phyloP scores from a whole-genome alignment of 2,888 invertebrate genomes.

The Hipparchia sbordonii region DNA sequence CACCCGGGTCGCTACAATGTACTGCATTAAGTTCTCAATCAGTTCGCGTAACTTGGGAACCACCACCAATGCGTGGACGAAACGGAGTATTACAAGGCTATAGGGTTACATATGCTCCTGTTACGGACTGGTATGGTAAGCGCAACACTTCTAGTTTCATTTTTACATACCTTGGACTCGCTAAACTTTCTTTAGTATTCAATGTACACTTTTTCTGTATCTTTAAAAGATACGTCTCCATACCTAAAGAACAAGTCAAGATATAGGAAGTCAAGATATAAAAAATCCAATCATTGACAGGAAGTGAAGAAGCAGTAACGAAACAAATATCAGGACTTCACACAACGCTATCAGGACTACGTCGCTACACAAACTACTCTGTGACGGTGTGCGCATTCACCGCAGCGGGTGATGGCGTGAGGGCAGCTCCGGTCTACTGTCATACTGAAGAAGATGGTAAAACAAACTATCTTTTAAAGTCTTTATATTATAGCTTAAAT shows the following conservation, averaged over 20 bases:
- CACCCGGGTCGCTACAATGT: constrained; percentile 92
- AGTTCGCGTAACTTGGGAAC: constrained; percentile 93
- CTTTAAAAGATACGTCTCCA: background rate
- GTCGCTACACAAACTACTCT: constrained; percentile 95
- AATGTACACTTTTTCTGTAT: too few species aligned
- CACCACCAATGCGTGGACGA: constrained; percentile 90
- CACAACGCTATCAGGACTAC: constrained; percentile 88
- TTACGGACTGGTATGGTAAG: constrained; percentile 91
- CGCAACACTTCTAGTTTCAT: constrained; percentile 22
- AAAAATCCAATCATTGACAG: constrained; percentile 56
- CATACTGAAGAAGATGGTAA: constrained; percentile 95
- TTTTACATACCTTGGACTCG: background rate
- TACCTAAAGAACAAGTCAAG: background rate
- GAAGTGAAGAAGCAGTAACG: constrained; percentile 89
- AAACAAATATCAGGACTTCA: constrained; percentile 88
- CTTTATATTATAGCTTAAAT: too few species aligned
- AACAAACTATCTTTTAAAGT: background rate
- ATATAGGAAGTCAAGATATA: background rate
- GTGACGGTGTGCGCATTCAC: constrained; percentile 95
- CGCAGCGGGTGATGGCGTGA: constrained; percentile 93
- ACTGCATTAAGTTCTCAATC: constrained; percentile 92
- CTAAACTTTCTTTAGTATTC: too few species aligned
- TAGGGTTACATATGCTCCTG: constrained; percentile 90
- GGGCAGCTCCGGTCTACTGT: constrained; percentile 92
- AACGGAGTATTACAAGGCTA: constrained; percentile 94